phyloP scores from a whole-genome alignment of 2,797 vertebrate genomes.

The Hydrolagus colliei region DNA sequence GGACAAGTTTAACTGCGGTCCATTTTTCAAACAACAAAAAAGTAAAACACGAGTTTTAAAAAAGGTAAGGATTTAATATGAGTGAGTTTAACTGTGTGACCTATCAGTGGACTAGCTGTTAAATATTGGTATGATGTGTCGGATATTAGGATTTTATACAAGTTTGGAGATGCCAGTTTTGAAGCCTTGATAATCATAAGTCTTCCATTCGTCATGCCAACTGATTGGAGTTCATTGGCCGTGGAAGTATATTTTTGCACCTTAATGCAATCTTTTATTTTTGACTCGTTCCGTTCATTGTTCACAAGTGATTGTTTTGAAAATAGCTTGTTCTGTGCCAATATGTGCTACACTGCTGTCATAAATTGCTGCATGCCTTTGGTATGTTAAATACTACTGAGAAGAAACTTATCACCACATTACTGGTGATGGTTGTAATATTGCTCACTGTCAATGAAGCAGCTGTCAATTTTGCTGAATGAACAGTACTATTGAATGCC shows the following conservation, averaged over 20 bases:
- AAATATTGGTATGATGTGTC: not conserved
- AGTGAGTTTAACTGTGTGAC: no score
- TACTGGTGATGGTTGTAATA: conserved; percentile 11
- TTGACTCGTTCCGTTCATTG: conserved; percentile 18
- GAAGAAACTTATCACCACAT: conserved; percentile 9
- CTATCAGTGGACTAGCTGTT: not conserved
- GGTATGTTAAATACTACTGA: conserved; percentile 10
- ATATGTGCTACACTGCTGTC: conserved; percentile 6
- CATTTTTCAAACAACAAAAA: no score
- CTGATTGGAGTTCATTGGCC: not conserved
- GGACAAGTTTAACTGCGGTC: not conserved
- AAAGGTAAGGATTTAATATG: no score
- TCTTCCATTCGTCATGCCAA: conserved; percentile 14
- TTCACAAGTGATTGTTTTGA: conserved; percentile 20
- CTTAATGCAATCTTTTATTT: conserved; percentile 1
- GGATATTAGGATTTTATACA: not conserved
- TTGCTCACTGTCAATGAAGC: conserved; percentile 18
- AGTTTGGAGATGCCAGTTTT: conserved; percentile 15
- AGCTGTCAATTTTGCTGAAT: conserved; percentile 2
- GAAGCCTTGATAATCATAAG: conserved; percentile 17
- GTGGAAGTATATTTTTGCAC: conserved; percentile 21
- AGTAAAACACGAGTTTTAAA: no score
- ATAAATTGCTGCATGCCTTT: conserved; percentile 20
- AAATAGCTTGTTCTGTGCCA: conserved; percentile 1
- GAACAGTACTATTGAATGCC: conserved; percentile 2